These are phyloP conservation scores for Heliconius cydno DNA, from an alignment of 2,888 invertebrate species.

Conservation along the genomic window DNA sequence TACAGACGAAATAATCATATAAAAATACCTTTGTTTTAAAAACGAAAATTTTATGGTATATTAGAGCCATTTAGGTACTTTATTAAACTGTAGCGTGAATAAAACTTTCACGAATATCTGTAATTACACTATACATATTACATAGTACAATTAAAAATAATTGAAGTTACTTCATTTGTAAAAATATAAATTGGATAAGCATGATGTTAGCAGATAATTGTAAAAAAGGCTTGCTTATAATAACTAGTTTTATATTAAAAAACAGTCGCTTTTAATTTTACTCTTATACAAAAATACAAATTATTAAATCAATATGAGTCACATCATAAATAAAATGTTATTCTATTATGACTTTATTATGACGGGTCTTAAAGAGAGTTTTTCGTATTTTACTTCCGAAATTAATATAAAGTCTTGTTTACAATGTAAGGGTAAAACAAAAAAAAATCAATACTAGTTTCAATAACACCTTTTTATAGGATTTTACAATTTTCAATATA, in stretches of 20 bases:
- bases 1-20: neutral
- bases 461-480: neutral
- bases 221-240: neutral
- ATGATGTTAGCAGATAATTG: neutral
- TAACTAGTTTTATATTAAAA: neutral
- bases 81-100: neutral
- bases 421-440: neutral
- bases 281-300: neutral
- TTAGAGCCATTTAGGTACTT: neutral
- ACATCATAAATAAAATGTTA: constrained; percentile 11
- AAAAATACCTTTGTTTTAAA: neutral
- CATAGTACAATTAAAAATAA: constrained; percentile 6
- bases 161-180: constrained; percentile 5
- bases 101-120: constrained; percentile 2
- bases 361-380: constrained; percentile 25
- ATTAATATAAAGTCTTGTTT: constrained; percentile 28
- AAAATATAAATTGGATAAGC: neutral
- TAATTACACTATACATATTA: neutral
- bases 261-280: neutral
- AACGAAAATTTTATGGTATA: neutral
- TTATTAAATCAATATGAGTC: constrained; percentile 1
- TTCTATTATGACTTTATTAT: neutral
- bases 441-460: neutral
- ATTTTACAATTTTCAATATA: neutral
- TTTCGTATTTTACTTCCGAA: constrained; percentile 37